These are phyloP conservation scores for Pipistrellus pygmaeus DNA, from an alignment of 2,797 vertebrate genomes.

Conservation along the genomic window DNA sequence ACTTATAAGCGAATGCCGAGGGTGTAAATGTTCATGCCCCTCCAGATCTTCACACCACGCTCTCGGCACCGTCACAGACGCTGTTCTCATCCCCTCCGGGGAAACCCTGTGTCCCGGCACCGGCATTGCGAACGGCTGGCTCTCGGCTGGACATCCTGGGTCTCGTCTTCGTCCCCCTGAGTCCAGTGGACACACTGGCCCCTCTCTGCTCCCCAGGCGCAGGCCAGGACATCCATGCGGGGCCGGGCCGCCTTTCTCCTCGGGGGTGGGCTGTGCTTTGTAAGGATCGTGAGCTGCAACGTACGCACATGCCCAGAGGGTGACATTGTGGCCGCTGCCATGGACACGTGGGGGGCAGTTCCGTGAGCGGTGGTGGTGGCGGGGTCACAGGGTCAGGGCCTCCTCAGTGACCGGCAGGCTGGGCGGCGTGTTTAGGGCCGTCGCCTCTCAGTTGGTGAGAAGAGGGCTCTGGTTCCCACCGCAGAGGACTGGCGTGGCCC, in stretches of 20 bases:
- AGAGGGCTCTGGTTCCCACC: background rate
- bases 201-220: background rate
- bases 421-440: background rate
- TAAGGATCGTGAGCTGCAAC: rapidly evolving
- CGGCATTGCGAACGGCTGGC: background rate
- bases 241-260: background rate
- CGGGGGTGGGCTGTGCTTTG: background rate
- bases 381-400: background rate
- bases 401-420: background rate
- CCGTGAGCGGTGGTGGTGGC: background rate
- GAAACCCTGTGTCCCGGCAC: background rate
- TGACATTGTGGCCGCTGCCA: rapidly evolving
- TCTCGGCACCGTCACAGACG: background rate
- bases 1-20: slow-evolving; percentile 69
- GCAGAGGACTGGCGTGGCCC: background rate
- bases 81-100: background rate
- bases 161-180: background rate
- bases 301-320: background rate
- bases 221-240: background rate
- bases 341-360: rapidly evolving
- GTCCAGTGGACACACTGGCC: no score
- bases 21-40: slow-evolving; percentile 57
- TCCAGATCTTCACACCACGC: slow-evolving; percentile 44
- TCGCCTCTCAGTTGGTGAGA: background rate
- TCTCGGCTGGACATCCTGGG: background rate